Conservation (phyloP, 2,113 vertebrate species). For the Apaloderma vittatum region DNA sequence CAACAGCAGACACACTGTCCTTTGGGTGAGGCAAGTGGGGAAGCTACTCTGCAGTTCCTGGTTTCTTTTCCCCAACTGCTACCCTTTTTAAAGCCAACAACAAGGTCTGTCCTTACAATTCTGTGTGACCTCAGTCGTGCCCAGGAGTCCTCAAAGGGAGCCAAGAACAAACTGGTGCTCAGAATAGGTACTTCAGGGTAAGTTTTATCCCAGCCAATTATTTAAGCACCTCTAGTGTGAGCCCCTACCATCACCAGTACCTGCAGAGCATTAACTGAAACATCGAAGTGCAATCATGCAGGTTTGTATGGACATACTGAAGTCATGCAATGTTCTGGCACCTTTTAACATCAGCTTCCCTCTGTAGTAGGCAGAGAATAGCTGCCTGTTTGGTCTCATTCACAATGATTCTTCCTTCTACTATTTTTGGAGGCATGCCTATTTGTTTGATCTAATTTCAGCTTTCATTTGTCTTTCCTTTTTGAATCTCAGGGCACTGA, state of each 20-base stretch:
- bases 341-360: neutral
- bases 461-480: neutral
- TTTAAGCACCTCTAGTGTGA: neutral
- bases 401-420: neutral
- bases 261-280: neutral
- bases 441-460: neutral
- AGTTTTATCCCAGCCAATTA: neutral
- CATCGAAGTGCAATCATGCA: rapidly evolving
- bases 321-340: neutral
- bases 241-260: neutral
- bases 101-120: neutral
- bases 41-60: neutral
- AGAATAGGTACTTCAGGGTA: neutral
- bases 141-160: neutral
- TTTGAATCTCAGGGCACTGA: neutral
- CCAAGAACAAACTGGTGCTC: neutral
- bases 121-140: neutral
- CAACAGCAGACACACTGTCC: neutral
- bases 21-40: neutral
- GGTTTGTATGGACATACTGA: neutral
- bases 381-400: neutral
- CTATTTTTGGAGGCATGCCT: neutral
- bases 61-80: neutral
- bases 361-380: neutral
- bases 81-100: neutral